A percentile compares a stretch with the other conserved stretches of the same genome.
Conservation (phyloP, 2,797 vertebrate genomes). For the Gila robusta region DNA sequence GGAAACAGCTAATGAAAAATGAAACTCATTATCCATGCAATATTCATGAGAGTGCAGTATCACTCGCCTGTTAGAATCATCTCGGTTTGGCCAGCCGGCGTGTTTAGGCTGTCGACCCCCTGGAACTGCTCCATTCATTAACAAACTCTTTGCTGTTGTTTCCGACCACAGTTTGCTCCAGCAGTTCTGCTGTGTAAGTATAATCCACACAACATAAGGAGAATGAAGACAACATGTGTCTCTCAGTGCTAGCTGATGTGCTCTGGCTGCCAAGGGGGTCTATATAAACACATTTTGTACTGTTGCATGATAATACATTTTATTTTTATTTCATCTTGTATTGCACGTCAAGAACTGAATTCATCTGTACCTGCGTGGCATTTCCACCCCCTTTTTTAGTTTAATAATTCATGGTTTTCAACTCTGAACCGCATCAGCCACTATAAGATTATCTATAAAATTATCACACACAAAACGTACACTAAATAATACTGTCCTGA, state of each 20-base stretch:
- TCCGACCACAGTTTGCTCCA: not conserved
- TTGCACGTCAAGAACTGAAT: not conserved
- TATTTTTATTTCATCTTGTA: not conserved
- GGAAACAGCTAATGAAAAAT: not conserved
- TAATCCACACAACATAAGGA: not conserved
- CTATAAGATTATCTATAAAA: not conserved
- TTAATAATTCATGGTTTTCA: conserved; percentile 5
- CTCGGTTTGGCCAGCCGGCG: conserved; percentile 29
- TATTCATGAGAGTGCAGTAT: conserved; percentile 47
- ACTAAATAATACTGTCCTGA: not conserved
- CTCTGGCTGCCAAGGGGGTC: not conserved
- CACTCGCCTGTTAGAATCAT: conserved; percentile 41
- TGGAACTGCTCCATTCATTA: not conserved
- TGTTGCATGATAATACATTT: not conserved
- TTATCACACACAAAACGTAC: not conserved
- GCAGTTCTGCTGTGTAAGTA: not conserved
- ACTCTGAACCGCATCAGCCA: not conserved
- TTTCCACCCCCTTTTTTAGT: not conserved
- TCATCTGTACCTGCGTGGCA: not conserved
- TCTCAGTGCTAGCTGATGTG: not conserved
- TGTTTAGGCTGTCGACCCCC: conserved; percentile 19
- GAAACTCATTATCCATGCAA: conserved; percentile 47
- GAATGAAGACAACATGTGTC: conserved; percentile 10
- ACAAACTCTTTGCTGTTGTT: not conserved
- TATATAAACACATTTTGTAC: not conserved